Conservation (phyloP, 2,797 vertebrate species). For the Pangasius mekongensis region DNA sequence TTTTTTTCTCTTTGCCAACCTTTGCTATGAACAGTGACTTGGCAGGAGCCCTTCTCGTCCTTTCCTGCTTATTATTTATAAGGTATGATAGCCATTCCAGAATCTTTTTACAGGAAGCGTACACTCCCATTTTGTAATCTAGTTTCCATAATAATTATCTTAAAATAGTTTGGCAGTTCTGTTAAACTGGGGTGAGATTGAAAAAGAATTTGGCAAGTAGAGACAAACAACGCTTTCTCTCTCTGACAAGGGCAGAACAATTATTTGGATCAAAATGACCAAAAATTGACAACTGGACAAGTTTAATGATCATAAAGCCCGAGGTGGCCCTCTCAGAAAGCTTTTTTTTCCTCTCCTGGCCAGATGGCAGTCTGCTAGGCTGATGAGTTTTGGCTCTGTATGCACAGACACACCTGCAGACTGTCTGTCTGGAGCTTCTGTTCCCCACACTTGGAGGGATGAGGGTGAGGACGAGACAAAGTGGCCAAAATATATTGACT, state of each 20-base stretch:
- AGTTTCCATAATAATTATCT: slow-evolving; percentile 36
- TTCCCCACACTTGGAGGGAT: slow-evolving; percentile 23
- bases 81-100: neutral
- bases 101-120: neutral
- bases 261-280: slow-evolving; percentile 43
- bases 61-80: neutral
- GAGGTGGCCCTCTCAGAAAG: slow-evolving; percentile 29
- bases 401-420: slow-evolving; percentile 58
- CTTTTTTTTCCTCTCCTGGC: slow-evolving; percentile 40
- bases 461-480: slow-evolving; percentile 36
- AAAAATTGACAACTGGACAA: slow-evolving; percentile 50
- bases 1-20: neutral
- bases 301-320: slow-evolving; percentile 55
- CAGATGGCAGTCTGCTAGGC: slow-evolving; percentile 58
- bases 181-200: slow-evolving; percentile 44
- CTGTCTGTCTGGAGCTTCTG: slow-evolving; percentile 52
- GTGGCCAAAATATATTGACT: slow-evolving; percentile 42
- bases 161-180: slow-evolving; percentile 30
- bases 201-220: slow-evolving; percentile 36
- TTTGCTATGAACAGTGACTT: neutral
- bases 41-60: neutral
- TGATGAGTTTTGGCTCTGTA: slow-evolving; percentile 59
- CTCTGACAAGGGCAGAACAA: slow-evolving; percentile 48
- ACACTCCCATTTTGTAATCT: slow-evolving; percentile 38
- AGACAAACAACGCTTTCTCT: slow-evolving; percentile 35